Base-by-base conservation (phyloP, 2,888 invertebrate species). In the Lochmaea crataegi region DNA sequence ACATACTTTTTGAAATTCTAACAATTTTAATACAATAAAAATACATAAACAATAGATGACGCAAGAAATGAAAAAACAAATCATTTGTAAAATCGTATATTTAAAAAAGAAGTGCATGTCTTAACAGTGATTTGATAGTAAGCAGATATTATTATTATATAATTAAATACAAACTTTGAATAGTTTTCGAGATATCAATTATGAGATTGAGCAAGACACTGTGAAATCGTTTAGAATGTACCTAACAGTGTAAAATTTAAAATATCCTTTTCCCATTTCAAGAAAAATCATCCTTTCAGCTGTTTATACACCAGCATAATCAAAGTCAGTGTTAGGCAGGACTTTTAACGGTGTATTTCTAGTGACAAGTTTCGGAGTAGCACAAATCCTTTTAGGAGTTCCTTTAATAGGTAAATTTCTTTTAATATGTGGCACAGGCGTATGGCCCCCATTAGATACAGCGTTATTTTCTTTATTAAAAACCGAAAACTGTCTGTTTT, bases 311-410 rank as follows among this genome's bases (percentile, higher is more conserved):
- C 42, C 18, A 7, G 45, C 18, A 12, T 63, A 63, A 53, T 65
- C 61, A 51, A 60, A 71, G 18, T 65, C 60, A 0, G 57, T 32
- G 6, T 38, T 61, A 1, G 71, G 72, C 57, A 82, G 73, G 68
- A 81, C 89, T 80, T 87, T 89, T 80, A 93, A 83, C 0, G 93
- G 92, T 0, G 92, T 92, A 78, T 89, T 85, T 80, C 88, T 89
- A 75, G 89, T 89, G 10, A 85, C 83, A 38, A 84, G 81, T 12
- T 82, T 81, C 11, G 90, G 89, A 0, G 91, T 87, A 48, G 89
- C 85, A 74, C 86, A 88, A 16, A 90, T 84, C 75, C 87, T 87
- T 80, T 90, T 90, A 0, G 91, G 89, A 4, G 92, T 71, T 14
- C 73, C 58, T 51, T 65, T 69, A 5, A 87, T 87, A 73, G 88